These are phyloP conservation scores for Parazoanthus atlanticus DNA, from an alignment of 92 coral and sea anemone genomes.

Conservation along the genomic window DNA sequence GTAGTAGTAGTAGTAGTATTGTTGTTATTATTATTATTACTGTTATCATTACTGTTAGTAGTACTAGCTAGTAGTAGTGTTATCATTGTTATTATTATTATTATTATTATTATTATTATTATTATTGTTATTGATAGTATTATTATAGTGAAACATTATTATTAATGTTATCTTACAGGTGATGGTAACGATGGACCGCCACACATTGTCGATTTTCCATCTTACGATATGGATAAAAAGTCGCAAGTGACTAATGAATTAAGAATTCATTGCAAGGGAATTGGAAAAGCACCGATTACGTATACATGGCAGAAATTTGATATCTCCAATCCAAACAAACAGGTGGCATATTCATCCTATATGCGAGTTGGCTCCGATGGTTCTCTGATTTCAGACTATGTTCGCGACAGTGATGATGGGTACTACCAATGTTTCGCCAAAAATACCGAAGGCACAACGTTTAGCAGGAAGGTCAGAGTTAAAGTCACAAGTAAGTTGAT, in stretches of 20 bases:
- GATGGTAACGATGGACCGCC: conserved; percentile 18
- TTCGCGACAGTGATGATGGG: background rate
- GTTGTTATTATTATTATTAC: too few species aligned
- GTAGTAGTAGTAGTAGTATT: too few species aligned
- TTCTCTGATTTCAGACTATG: background rate
- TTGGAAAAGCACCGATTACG: background rate
- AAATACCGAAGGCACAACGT: conserved; percentile 23
- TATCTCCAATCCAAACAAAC: background rate
- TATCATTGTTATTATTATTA: background rate
- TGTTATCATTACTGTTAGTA: too few species aligned
- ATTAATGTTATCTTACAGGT: background rate
- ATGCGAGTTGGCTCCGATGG: background rate
- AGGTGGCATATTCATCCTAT: background rate
- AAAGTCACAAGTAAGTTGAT: conserved; percentile 14
- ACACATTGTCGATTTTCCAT: conserved; percentile 23
- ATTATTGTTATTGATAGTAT: background rate
- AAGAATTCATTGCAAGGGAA: conserved; percentile 11
- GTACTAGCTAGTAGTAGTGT: too few species aligned
- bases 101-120: background rate
- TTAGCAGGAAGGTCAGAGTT: conserved; percentile 31
- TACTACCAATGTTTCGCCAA: conserved; percentile 30
- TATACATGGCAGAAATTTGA: conserved; percentile 17
- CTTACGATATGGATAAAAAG: background rate
- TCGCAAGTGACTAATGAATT: background rate
- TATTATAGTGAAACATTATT: background rate